Evolutionary conservation across 2,888 invertebrate genomes (phyloP), one percentile per base, ranked within the genome.

Genomic region (Spatulosminthurus flaviceps): DNA sequence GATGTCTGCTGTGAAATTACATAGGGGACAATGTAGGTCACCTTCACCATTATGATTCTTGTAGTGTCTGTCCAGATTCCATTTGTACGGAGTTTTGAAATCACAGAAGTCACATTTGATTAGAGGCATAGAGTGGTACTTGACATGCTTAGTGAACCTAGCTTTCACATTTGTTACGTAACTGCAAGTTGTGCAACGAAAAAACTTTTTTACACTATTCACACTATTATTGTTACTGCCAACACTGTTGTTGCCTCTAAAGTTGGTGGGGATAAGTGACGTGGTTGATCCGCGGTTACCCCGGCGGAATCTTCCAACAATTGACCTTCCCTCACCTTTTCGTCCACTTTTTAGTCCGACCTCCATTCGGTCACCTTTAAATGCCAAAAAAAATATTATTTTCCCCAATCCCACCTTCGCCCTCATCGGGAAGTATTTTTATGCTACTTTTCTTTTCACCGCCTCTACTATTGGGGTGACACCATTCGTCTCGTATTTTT

Each of bases 101-200:
- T 96, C 95, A 88, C 97, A 97, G 88, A 94, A 92, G 79, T 93
- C 93, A 88, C 97, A 97, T 88, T 96, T 95, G 85, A 95, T 95
- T 93, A 95, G 95, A 86, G 94, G 96, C 94, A 95, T 95, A 80
- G 95, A 94, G 88, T 96, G 96, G 88, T 95, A 95, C 87, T 95
- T 95, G 74, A 96, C 94, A 87, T 96, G 96, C 87, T 96, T 96
- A 80, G 95, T 95, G 87, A 92, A 96, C 80, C 95, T 91, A 75
- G 95, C 93, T 87, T 93, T 93, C 86, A 96, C 94, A 88, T 95
- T 94, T 0, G 96, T 97, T 83, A 94, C 94, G 88, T 96, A 97
- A 86, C 93, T 93, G 89, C 97, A 97, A 89, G 95, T 94, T 84
- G 91, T 91, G 88, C 97, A 97, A n/a, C 94, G 92, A 88, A 94